A percentile compares a stretch with the other conserved stretches of the same genome.
phyloP scores from a whole-genome alignment of 1,140 invertebrate genomes.

The Tribolium castaneum region DNA sequence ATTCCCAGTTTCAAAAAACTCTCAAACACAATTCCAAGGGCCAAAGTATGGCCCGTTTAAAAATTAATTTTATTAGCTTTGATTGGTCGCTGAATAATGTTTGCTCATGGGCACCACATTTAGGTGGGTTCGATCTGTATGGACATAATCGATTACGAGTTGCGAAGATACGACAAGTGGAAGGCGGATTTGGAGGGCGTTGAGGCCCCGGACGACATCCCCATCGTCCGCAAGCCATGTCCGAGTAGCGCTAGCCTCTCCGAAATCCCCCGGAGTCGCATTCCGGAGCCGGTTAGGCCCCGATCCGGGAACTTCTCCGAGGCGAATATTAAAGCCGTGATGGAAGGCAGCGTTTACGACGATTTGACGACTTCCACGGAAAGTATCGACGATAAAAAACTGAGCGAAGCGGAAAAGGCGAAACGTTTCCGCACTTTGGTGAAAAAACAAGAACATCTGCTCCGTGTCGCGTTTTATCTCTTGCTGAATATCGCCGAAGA shows the following conservation, averaged over 20 bases:
- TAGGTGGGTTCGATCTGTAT: conserved; percentile 95
- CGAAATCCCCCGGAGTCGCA: conserved; percentile 74
- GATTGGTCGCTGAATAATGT: no score
- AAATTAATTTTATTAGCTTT: no score
- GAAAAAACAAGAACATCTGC: conserved; percentile 92
- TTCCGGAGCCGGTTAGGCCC: conserved; percentile 74
- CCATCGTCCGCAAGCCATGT: conserved; percentile 59
- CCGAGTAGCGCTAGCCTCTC: conserved; percentile 62
- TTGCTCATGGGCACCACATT: no score
- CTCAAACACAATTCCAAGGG: no score
- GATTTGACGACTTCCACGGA: conserved; percentile 72
- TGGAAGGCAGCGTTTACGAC: conserved; percentile 73
- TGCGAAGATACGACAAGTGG: conserved; percentile 94
- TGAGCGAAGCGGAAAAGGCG: conserved; percentile 65
- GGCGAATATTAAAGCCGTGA: conserved; percentile 60
- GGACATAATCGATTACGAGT: conserved; percentile 95
- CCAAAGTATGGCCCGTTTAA: no score
- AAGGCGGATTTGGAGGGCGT: conserved; percentile 86
- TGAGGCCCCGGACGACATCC: conserved; percentile 63
- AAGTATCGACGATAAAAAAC: conserved; percentile 86
- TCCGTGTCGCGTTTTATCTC: conserved; percentile 90
- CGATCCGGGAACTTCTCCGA: conserved; percentile 76
- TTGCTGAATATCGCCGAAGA: conserved; percentile 96
- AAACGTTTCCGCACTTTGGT: conserved; percentile 61
- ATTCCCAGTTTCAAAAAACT: no score